Base-by-base conservation (phyloP, 2,113 vertebrate genomes). In the Acrocephalus arundinaceus region DNA sequence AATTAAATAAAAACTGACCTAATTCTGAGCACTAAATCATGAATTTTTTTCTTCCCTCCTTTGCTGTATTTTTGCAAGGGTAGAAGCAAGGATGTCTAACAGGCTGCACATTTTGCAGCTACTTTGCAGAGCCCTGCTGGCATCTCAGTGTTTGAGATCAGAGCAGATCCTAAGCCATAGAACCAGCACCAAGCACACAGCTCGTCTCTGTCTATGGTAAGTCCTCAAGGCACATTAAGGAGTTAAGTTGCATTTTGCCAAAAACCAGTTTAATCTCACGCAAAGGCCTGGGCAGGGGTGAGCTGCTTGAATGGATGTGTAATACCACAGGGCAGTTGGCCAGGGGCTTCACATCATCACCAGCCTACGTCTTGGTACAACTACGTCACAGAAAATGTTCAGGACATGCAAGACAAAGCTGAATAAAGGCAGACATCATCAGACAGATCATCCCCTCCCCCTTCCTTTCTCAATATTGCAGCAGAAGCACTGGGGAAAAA, bases 1-100 rank as follows among this genome's bases (percentile, higher is more conserved):
- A 74, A 77, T 75, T 30, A 93, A 95, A 93, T 39, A 94, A 84
- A 94, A 93, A 15, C 27, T 31, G 73, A 76, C 76, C 80, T 93
- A 59, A 90, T 75, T 95, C 79, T 46, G 43, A 92, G 48, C n/a
- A 43, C 49, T 81, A 18, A 14, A 63, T 75, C 19, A 35, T 41
- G 39, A 76, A 13, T 14, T 55, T 86, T 74, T 58, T 45, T 92
- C 48, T 49, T 49, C 19, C 27, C 22, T 88, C 24, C 15, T 80
- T 41, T 75, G 33, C 25, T 51, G 41, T 45, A 21, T 46, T 75
- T 75, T 83, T 62, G 18, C 10, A 33, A 43, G 43, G 6, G 11
- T 35, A 54, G 74, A 39, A 93, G 45, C 20, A 79, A 79, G 17
- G 35, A 55, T 59, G 27, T 45, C 65, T 52, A 78, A 43, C 7